Percentiles rank a stretch among this genome's conserved stretches.
Conservation (phyloP, 2,888 invertebrate species). For the Bugulina stolonifera region DNA sequence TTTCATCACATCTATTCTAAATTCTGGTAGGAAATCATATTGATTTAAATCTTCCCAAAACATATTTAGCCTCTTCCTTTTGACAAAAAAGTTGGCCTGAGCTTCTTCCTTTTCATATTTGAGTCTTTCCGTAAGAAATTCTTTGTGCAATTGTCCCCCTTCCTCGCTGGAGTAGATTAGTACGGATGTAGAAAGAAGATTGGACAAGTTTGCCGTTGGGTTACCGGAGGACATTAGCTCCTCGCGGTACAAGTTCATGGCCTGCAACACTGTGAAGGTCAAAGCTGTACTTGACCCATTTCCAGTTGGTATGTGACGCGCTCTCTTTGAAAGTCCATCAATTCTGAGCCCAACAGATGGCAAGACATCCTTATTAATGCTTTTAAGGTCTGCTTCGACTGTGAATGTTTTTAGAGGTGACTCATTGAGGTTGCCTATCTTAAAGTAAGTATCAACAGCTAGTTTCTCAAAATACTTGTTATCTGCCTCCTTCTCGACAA, state of each 20-base stretch:
- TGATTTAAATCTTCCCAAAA: not conserved
- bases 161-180: not conserved
- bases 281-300: not conserved
- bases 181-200: not conserved
- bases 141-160: not conserved
- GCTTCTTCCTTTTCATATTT: not conserved
- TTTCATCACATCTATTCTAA: not conserved
- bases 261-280: not conserved
- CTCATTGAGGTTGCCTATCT: not conserved
- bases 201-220: not conserved
- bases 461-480: not conserved
- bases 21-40: not conserved
- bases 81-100: not conserved
- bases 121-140: not conserved
- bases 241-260: not conserved
- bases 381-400: not conserved
- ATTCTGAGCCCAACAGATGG: not conserved
- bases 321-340: not conserved
- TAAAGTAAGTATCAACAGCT: not conserved
- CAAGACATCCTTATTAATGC: not conserved
- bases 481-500: not conserved
- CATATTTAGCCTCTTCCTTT: not conserved
- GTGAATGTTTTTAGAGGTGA: not conserved
- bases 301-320: not conserved
- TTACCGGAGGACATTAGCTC: not conserved